Base-by-base conservation (phyloP, 2,113 vertebrate genomes). In the Astur gentilis region DNA sequence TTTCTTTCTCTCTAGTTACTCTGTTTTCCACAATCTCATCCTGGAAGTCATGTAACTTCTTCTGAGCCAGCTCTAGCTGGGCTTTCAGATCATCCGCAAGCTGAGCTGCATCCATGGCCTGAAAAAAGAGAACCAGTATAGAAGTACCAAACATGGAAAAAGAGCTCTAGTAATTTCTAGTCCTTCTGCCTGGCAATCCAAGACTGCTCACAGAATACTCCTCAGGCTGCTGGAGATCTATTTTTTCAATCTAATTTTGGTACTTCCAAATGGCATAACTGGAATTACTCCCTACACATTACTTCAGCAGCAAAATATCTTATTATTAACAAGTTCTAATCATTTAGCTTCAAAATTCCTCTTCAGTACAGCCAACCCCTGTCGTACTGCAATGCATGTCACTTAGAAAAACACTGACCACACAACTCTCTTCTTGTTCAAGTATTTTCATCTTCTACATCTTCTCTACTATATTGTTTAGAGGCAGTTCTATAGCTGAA, bases 21-120 rank as follows among this genome's bases (percentile, higher is more conserved):
- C 99, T 99, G 98, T 99, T 99, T 96, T 99, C 99, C 16, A 99
- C 97, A 0, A 99, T 99, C 90, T 99, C 99, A 86, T 99, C 99
- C 85, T 99, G 98, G 93, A 99, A 99, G 73, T 99, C 97, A 58
- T 97, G 98, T 32, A 99, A 98, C 85, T 99, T 99, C 97, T 99
- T 99, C 97, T 99, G 99, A 45, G 99, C 99, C 76, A 98, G 84
- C 23, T 99, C 99, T 81, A 99, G 95, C 67, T 99, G 99, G 34
- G 98, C 84, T 54, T 99, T 98, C 79, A 99, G 96, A 61, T 99
- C 99, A 95, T 99, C 99, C 0, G 99, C 99, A 80, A 99, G 98
- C 89, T 99, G 96, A 5, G 98, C 98, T 7, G 99, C 99, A 67
- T 99, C 99, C 98, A 99, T 98, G 19, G 99, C 98, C 99, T 99